Evolutionary conservation across 2,113 vertebrate genomes (phyloP).

Genomic region (Colossoma macropomum): DNA sequence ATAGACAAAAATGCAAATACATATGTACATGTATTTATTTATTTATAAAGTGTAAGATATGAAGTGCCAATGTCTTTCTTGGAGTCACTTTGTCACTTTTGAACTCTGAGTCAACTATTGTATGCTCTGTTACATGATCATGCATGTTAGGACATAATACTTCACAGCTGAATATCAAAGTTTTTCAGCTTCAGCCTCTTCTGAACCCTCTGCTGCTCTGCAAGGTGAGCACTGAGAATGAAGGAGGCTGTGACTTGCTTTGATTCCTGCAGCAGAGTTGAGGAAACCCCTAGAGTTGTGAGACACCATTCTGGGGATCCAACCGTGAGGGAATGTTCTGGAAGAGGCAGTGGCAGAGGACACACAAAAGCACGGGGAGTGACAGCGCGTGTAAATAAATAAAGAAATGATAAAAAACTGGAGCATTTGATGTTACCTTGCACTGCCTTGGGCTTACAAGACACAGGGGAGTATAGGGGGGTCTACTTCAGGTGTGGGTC

Average conservation of each 20-base stretch:
- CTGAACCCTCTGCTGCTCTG: neutral
- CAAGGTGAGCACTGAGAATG: neutral
- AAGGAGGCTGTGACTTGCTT: neutral
- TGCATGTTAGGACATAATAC: neutral
- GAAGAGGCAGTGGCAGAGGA: constrained; percentile 57
- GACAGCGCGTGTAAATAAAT: constrained; percentile 69
- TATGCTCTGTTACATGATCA: neutral
- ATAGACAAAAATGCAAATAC: too few relatives aligned
- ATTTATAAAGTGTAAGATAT: too few relatives aligned
- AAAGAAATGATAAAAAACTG: constrained; percentile 56
- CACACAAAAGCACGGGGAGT: neutral
- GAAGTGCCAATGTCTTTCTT: too few relatives aligned
- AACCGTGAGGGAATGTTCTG: constrained; percentile 52
- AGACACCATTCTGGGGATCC: constrained; percentile 45
- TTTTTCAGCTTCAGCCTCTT: neutral
- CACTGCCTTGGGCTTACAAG: constrained; percentile 74
- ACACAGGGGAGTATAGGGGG: constrained; percentile 63
- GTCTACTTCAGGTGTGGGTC: constrained; percentile 28
- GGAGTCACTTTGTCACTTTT: too few relatives aligned
- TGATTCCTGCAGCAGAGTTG: constrained; percentile 21
- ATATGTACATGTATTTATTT: too few relatives aligned
- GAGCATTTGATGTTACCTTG: constrained; percentile 76
- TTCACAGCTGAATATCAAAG: neutral
- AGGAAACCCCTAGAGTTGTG: constrained; percentile 52
- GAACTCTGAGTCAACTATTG: neutral